These are phyloP conservation scores for Istiophorus platypterus DNA, from an alignment of 2,113 vertebrate genomes.

Conservation along the genomic window DNA sequence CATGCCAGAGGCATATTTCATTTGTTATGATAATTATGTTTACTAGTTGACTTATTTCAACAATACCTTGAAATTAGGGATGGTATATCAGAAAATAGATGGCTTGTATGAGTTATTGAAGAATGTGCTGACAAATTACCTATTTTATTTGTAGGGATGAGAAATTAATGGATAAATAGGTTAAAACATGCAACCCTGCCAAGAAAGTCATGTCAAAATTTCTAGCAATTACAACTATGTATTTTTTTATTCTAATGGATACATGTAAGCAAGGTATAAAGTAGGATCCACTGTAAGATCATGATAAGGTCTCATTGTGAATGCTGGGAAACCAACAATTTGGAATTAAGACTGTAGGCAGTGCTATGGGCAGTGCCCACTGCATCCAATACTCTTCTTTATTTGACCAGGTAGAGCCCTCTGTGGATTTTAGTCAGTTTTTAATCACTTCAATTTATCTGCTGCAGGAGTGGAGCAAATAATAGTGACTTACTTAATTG, in stretches of 20 bases:
- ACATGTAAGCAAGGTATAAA: not conserved
- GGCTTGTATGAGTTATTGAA: not conserved
- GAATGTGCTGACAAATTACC: not conserved
- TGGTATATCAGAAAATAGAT: not conserved
- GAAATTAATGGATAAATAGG: not conserved
- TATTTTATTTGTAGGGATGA: not conserved
- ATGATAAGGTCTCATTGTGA: not conserved
- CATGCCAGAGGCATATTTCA: not conserved
- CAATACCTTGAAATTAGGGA: not conserved
- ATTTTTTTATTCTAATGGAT: not conserved
- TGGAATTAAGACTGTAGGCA: constrained; percentile 21
- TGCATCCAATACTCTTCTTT: constrained; percentile 42
- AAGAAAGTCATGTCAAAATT: not conserved
- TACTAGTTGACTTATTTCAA: not conserved
- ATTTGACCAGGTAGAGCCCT: constrained; percentile 60
- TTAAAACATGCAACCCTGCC: not conserved
- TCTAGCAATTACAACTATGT: not conserved
- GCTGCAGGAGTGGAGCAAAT: constrained; percentile 80
- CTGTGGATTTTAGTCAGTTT: constrained; percentile 70
- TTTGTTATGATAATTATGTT: not conserved
- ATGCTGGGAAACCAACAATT: constrained; percentile 19
- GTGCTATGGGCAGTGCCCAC: constrained; percentile 29
- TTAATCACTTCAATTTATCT: constrained; percentile 81
- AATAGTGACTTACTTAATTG: constrained; percentile 85
- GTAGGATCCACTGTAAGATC: not conserved